Evolutionary conservation across 2,888 invertebrate species (phyloP), one percentile per base, ranked within the genome.

Genomic region (Apotomis capreana): DNA sequence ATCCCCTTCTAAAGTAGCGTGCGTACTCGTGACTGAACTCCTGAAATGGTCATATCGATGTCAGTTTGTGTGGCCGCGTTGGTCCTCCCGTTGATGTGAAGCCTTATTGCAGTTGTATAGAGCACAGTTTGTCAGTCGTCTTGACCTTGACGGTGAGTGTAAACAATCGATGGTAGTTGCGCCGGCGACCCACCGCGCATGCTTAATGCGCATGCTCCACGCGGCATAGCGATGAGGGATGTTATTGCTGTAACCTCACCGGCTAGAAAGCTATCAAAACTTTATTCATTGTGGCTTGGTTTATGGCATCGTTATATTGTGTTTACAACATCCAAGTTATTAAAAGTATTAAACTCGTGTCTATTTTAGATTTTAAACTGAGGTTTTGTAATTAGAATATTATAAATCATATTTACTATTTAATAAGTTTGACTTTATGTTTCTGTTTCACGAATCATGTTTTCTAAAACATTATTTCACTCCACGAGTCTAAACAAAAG

Each of bases 21-120:
- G 87, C 84, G 80, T 75, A 82, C 75, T 90, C 93, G 92, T 92
- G 92, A 93, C 92, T 80, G 81, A 89, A 93, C 87, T 93, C 88
- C 88, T 85, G 82, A 91, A 89, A 90, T 88, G 87, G 84, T 75
- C 83, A 88, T 90, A 88, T 91, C 80, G 82, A 80, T 82, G 83
- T 74, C 84, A 78, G 81, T 81, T 83, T 79, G 88, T 88, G 89
- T 89, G 89, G 88, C 82, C 89, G 77, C 76, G 78, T 76, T 78
- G 77, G 74, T 69, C 75, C 55, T 70, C 61, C 64, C 40, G 69
- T 40, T 26, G 40, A 58, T 51, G 73, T 75, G 75, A 77, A 78
- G 74, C 78, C 83, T 81, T 89, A 87, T 80, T 74, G 69, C 75
- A 44, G 74, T 77, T 68, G 80, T 75, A 81, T 88, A 91, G 81